Evolutionary conservation across 2,113 vertebrate genomes (phyloP).

Genomic region (Herpailurus yagouaroundi): DNA sequence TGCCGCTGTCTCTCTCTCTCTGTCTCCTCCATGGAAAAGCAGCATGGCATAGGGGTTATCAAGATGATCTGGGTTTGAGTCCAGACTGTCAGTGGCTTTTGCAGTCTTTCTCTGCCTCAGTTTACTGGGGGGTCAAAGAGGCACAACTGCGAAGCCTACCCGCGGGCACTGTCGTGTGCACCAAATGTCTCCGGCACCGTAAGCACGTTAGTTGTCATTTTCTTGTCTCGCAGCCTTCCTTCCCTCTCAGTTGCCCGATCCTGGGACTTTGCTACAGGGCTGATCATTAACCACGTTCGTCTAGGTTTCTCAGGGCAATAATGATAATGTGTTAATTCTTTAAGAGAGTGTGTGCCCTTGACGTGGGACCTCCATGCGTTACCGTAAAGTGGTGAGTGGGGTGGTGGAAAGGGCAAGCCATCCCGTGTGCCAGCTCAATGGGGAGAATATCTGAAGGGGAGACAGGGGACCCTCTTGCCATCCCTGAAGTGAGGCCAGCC

Average conservation of each 20-base stretch:
- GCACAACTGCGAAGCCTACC: neutral
- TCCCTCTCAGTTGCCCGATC: neutral
- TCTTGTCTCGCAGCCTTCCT: neutral
- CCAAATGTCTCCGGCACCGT: rapidly evolving
- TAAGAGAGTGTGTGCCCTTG: neutral
- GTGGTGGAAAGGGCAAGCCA: too few relatives aligned
- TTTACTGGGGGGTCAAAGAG: neutral
- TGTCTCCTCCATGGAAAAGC: neutral
- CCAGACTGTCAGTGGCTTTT: neutral
- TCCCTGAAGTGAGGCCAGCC: neutral
- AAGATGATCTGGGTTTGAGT: neutral
- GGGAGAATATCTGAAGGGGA: neutral
- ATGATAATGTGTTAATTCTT: neutral
- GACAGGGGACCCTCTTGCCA: too few relatives aligned
- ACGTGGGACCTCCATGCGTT: neutral
- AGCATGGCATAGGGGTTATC: neutral
- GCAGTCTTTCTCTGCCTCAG: neutral
- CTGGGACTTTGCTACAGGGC: neutral
- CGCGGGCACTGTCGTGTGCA: neutral
- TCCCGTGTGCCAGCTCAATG: rapidly evolving
- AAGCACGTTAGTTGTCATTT: neutral
- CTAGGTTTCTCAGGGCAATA: neutral
- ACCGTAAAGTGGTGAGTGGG: neutral
- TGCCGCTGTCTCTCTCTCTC: too few relatives aligned
- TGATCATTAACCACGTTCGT: neutral